Conservation (phyloP, 2,113 vertebrate species). For the Enhydra lutris region DNA sequence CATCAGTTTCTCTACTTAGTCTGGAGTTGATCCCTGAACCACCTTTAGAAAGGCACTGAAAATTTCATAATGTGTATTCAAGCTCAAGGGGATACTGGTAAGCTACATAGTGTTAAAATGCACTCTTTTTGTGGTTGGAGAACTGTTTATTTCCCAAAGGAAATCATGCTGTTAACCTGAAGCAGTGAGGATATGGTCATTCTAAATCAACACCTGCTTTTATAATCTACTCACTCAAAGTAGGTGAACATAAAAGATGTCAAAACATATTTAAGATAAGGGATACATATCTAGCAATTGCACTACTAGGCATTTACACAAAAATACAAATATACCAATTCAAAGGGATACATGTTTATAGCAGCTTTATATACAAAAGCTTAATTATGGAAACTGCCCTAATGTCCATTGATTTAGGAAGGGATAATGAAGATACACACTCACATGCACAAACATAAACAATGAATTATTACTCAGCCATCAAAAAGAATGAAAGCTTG, state of each 20-base stretch:
- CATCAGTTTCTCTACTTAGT: background rate
- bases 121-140: background rate
- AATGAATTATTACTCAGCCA: background rate
- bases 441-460: background rate
- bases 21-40: background rate
- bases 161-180: background rate
- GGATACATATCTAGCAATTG: background rate
- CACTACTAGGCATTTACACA: background rate
- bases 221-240: background rate
- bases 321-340: background rate
- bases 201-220: background rate
- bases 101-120: background rate
- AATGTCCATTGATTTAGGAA: background rate
- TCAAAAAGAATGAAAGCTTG: background rate
- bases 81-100: background rate
- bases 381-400: background rate
- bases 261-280: background rate
- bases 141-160: background rate
- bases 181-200: background rate
- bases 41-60: background rate
- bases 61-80: background rate
- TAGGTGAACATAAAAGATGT: background rate
- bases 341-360: background rate
- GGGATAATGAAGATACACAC: background rate
- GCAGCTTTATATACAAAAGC: background rate